These are phyloP conservation scores for Lasioglossum vierecki DNA, from an alignment of 2,888 invertebrate species.

Conservation along the genomic window DNA sequence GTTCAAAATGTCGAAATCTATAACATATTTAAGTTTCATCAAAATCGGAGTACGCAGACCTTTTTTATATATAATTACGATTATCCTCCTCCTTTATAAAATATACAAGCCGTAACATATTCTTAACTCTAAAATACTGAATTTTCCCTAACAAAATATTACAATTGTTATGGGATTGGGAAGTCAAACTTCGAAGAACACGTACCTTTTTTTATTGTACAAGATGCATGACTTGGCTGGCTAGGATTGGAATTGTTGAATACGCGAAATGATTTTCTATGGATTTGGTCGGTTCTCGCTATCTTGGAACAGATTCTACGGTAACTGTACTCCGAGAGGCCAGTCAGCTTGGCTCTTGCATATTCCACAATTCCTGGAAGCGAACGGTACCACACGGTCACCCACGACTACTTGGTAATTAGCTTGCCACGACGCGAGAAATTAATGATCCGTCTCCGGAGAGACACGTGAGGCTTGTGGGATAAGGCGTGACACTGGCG, in stretches of 20 bases:
- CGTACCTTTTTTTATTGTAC: no score
- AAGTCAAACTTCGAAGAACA: no score
- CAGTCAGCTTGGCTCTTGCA: background rate
- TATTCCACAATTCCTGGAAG: background rate
- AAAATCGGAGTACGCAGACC: no score
- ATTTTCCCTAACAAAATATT: no score
- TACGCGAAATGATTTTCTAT: background rate
- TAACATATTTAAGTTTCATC: no score
- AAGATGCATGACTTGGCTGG: no score
- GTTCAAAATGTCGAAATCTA: no score
- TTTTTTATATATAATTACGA: no score
- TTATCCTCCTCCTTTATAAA: background rate
- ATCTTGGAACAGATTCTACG: background rate
- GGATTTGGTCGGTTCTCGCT: background rate
- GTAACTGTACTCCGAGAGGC: background rate
- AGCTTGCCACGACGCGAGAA: background rate
- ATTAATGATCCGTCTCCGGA: constrained; percentile 9
- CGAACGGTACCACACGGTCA: background rate
- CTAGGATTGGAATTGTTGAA: background rate
- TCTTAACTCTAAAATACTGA: background rate
- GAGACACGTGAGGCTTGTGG: background rate
- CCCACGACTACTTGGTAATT: background rate
- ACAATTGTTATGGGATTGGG: no score
- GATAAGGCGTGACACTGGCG: background rate
- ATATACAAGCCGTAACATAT: background rate